Conservation (phyloP, 2,797 vertebrate species). For the Selene dorsalis region DNA sequence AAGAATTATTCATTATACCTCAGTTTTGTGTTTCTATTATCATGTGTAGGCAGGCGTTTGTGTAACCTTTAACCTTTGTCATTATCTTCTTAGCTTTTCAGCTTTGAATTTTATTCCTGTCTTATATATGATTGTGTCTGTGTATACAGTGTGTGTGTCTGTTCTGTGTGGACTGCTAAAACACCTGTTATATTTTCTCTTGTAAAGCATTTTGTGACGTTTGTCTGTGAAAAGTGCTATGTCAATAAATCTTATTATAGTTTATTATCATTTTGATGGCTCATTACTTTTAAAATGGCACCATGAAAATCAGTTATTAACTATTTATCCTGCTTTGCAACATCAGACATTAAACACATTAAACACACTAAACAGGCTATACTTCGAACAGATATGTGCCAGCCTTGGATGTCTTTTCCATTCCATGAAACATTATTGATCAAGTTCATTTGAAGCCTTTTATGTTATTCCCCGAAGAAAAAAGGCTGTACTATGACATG, state of each 20-base stretch:
- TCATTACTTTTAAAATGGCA: background rate
- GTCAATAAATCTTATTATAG: no score
- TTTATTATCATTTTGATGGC: background rate
- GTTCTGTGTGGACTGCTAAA: no score
- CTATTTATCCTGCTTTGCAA: background rate
- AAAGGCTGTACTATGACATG: slow-evolving; percentile 8
- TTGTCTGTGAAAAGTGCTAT: no score
- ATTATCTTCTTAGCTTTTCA: no score
- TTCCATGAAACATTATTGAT: slow-evolving; percentile 23
- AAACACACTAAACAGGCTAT: no score
- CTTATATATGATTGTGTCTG: no score
- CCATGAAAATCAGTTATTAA: background rate
- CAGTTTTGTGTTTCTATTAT: background rate
- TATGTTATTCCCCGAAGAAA: background rate
- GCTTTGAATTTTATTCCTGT: no score
- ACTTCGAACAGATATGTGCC: background rate
- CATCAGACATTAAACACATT: slow-evolving; percentile 1
- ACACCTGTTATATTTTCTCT: no score
- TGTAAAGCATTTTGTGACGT: no score
- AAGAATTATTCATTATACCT: background rate
- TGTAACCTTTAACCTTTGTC: no score
- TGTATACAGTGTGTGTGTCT: no score
- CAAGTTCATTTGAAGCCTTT: slow-evolving; percentile 14
- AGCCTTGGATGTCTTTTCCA: background rate
- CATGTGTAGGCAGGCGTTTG: no score